Conservation (phyloP, 2,113 vertebrate species). For the Perca schrenkii region DNA sequence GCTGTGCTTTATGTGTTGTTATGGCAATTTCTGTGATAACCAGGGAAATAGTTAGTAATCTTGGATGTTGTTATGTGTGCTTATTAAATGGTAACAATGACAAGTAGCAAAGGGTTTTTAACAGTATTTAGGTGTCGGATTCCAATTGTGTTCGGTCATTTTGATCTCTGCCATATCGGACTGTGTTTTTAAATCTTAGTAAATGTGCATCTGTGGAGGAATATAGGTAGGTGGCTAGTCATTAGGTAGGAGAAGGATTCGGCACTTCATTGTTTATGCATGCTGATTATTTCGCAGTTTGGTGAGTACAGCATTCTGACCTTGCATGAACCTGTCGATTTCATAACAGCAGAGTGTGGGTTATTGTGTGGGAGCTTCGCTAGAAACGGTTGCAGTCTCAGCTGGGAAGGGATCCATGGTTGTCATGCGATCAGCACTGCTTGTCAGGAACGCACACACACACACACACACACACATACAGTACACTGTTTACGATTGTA, state of each 20-base stretch:
- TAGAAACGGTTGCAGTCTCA: slow-evolving; percentile 73
- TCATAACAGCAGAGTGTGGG: slow-evolving; percentile 77
- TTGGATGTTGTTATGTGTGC: background rate
- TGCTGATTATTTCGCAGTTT: slow-evolving; percentile 56
- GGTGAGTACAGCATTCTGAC: slow-evolving; percentile 45
- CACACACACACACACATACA: background rate
- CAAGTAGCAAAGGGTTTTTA: background rate
- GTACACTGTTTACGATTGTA: slow-evolving; percentile 47
- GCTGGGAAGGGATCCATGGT: slow-evolving; percentile 65
- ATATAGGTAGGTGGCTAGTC: slow-evolving; percentile 30
- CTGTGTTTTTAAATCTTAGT: background rate
- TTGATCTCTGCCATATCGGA: background rate
- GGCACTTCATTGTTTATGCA: slow-evolving; percentile 8
- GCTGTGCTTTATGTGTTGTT: slow-evolving; percentile 6
- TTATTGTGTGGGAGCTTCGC: slow-evolving; percentile 78
- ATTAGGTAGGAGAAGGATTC: slow-evolving; percentile 23
- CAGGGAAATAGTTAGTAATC: background rate
- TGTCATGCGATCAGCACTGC: slow-evolving; percentile 65
- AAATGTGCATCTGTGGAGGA: slow-evolving; percentile 20
- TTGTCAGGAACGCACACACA: slow-evolving; percentile 29
- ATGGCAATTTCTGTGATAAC: slow-evolving; percentile 5
- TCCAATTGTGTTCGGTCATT: background rate
- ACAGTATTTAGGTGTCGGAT: background rate
- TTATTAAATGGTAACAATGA: background rate
- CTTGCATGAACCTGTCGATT: slow-evolving; percentile 66